Conservation (phyloP, 2,113 vertebrate species). For the Elephantulus edwardii region DNA sequence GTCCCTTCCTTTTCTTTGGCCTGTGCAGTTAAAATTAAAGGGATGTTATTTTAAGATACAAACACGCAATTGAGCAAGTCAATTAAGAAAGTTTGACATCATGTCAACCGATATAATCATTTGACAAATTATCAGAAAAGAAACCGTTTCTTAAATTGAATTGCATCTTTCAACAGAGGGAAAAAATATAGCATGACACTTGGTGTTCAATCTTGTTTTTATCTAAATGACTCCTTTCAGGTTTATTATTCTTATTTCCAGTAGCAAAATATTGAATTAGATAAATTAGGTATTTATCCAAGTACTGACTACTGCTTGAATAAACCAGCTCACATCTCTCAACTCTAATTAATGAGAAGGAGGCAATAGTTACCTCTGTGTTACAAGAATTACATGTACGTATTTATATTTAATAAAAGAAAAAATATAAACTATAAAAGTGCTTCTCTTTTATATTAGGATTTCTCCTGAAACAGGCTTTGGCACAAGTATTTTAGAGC, state of each 20-base stretch:
- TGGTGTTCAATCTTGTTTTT: background rate
- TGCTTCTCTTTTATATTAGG: background rate
- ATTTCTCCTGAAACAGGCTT: background rate
- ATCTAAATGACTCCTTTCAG: background rate
- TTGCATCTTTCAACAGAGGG: background rate
- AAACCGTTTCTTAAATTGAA: background rate
- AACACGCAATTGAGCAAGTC: background rate
- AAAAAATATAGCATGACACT: background rate
- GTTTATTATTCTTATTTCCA: conserved; percentile 23
- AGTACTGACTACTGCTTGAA: background rate
- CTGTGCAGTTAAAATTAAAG: background rate
- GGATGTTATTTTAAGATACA: background rate
- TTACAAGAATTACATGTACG: background rate
- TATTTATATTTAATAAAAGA: background rate
- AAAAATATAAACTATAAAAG: background rate
- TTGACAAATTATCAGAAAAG: conserved; percentile 39
- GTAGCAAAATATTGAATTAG: background rate
- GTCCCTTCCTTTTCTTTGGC: background rate
- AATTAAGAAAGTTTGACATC: background rate
- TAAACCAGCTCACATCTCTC: background rate
- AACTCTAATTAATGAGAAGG: background rate
- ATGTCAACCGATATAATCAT: background rate
- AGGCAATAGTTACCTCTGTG: background rate
- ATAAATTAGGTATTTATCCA: background rate
- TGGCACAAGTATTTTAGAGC: background rate